Evolutionary conservation across 2,797 vertebrate genomes (phyloP).

Genomic region (Sebastes diaconus): DNA sequence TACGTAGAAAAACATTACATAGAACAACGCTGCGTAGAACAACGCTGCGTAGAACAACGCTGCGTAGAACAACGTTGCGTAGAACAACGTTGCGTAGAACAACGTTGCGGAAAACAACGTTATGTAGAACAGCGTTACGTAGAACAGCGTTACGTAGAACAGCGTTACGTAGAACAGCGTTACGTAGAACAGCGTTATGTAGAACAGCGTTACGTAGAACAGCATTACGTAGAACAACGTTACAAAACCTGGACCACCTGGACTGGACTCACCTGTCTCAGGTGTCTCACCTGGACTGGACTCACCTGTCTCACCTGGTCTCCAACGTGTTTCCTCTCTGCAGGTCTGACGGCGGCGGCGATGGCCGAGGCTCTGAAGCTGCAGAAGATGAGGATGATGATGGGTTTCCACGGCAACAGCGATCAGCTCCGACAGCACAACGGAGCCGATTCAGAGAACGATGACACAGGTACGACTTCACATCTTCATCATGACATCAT

Average conservation of each 20-base stretch:
- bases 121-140: no score
- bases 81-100: no score
- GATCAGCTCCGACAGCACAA: constrained; percentile 86
- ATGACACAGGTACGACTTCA: constrained; percentile 82
- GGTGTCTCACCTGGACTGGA: no score
- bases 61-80: no score
- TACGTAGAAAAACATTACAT: no score
- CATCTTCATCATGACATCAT: background rate
- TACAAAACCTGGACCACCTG: no score
- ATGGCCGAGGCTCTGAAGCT: constrained; percentile 93
- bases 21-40: no score
- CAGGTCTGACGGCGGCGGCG: constrained; percentile 86
- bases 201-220: no score
- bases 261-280: background rate
- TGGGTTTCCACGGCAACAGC: constrained; percentile 75
- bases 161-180: rapidly evolving
- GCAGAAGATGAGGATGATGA: constrained; percentile 91
- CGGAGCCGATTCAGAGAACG: constrained; percentile 87
- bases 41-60: rapidly evolving
- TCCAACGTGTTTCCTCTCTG: background rate
- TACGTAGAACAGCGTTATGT: rapidly evolving
- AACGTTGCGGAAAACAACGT: no score
- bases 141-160: no score
- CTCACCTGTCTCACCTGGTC: background rate
- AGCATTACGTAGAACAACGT: no score